Evolutionary conservation across 2,888 invertebrate species (phyloP), one percentile per base, ranked within the genome.

Genomic region (Drosophila algonquin): DNA sequence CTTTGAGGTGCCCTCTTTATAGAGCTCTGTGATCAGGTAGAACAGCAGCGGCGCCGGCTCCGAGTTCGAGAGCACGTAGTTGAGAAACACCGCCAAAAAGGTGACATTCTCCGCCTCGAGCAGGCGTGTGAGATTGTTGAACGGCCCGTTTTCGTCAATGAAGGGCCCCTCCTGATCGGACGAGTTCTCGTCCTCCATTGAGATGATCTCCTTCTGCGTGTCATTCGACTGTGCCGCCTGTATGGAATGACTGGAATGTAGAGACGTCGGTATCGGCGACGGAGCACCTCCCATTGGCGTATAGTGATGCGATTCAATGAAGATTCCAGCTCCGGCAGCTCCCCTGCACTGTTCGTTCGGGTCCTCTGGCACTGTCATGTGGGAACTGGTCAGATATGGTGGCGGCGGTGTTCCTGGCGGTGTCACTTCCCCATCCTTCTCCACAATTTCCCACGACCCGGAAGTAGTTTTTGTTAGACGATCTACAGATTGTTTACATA

Each of bases 131-230:
- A 98, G 94, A 79, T 95, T 95, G 89, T 96, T 96, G 91, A 99
- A 99, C 68, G 98, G 96, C 0, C 98, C 98, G 75, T 97, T 96
- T 88, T 97, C 96, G 90, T 97, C 96, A 91, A 94, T 93, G 91
- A 95, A 95, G 18, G 89, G 89, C 93, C 97, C 97, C 84, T 96
- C 96, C 83, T 97, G 96, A 87, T 97, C 96, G 0, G 97, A 97
- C 74, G 96, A 95, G 86, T 98, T 98, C 89, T 98, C 98, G 90
- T 98, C 98, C 91, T 98, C 98, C 97, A 98, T 98, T 16, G 97
- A 97, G 88, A 98, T 97, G 68, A 98, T 98, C 52, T 96, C 95
- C 90, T 96, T 94, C 90, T 96, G 97, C 3, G 89, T 88, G 52
- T 89, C 85, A 72, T 87, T 90, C 7, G 90, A 82, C 76, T 91